Evolutionary conservation across 2,113 vertebrate species (phyloP), one percentile per base, ranked within the genome.

Genomic region (Probosciger aterrimus): DNA sequence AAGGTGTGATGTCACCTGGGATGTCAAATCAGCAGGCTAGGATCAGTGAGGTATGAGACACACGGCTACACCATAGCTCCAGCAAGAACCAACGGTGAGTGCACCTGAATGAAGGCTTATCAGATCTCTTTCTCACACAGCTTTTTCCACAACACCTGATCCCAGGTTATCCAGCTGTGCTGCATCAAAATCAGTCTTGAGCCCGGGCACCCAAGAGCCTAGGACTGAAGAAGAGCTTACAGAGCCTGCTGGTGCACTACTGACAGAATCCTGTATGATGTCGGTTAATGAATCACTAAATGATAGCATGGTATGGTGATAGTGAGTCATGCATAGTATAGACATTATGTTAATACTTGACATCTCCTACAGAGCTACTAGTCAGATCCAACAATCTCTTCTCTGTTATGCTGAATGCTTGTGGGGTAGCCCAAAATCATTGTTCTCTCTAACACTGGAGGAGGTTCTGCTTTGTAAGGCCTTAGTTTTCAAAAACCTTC

Each of bases 381-480:
- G 14, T 41, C 70, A 82, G 59, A 73, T 44, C 39, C 33, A 71
- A 9, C 64, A 37, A 22, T 8, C 7, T 44, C 44, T 80, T 35
- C 35, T 63, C 50, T 41, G 12, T 65, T 10, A 7, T 10, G 31
- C 67, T 14, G 46, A 68, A 18, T 35, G 24, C 52, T 30, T 46
- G 46, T 43, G 39, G 31, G 30, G 33, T 59, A 35, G 62, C 65
- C 24, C 53, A 39, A 10, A 27, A 33, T 13, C 15, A 4, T 10
- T 25, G 11, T 33, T 68, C 35, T 39, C n/a, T n/a, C 35, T n/a
- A 15, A 14, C 9, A 3, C 65, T 50, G 53, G 74, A 53, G 68
- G 35, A 82, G 17, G 30, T 82, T 68, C 39, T 46, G 49, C 43
- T 88, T 67, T 63, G 14, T 49, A 22, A 81, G 33, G 98, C 98